These are phyloP conservation scores for Pangasianodon gigas DNA, from an alignment of 2,113 vertebrate species.

Conservation along the genomic window DNA sequence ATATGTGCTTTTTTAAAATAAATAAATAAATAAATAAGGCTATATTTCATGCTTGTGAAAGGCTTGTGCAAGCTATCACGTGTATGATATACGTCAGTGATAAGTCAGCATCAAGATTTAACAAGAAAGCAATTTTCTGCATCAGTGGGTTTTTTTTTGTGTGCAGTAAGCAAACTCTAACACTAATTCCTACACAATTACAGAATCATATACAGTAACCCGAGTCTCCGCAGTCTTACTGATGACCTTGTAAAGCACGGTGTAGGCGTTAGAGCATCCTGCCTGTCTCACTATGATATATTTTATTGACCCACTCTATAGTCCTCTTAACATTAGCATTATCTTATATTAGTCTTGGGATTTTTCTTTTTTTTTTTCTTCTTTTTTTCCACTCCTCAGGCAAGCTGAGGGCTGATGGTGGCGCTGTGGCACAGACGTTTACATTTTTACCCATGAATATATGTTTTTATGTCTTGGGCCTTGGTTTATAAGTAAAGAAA, in stretches of 20 bases:
- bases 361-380: background rate
- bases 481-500: background rate
- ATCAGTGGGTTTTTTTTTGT: slow-evolving; percentile 3
- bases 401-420: background rate
- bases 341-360: background rate
- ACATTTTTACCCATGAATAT: background rate
- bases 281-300: background rate
- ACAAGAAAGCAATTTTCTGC: slow-evolving; percentile 47
- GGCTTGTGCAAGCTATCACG: slow-evolving; percentile 1
- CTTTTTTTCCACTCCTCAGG: background rate
- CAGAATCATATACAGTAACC: background rate
- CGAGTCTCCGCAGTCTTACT: background rate
- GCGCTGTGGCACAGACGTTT: background rate
- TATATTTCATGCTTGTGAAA: background rate
- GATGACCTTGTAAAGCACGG: background rate
- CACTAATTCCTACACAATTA: slow-evolving; percentile 42
- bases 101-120: slow-evolving; percentile 30
- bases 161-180: slow-evolving; percentile 24
- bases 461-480: background rate
- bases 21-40: background rate
- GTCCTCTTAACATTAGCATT: too few species aligned
- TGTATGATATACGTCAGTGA: slow-evolving; percentile 25
- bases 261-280: background rate
- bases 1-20: too few species aligned
- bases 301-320: background rate